Percentiles rank a stretch among this genome's conserved stretches.
phyloP scores from a whole-genome alignment of 2,888 invertebrate genomes.

The Oegoconia quadripuncta region DNA sequence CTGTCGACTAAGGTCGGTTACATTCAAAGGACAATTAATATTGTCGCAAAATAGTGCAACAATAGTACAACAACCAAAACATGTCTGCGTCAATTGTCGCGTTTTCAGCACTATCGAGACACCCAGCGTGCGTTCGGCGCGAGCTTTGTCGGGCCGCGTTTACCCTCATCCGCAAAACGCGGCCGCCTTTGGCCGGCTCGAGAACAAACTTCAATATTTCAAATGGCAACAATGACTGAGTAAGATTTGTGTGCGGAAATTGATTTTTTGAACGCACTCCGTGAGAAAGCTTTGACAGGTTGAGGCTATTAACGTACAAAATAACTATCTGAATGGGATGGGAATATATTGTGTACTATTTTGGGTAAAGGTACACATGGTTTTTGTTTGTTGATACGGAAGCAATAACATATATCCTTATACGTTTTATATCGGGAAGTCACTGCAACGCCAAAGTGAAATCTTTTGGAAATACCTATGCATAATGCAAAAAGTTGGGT shows the following conservation, averaged over 20 bases:
- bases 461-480: too few relatives aligned
- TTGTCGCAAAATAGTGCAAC: slow-evolving; percentile 54
- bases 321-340: slow-evolving; percentile 36
- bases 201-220: slow-evolving; percentile 63
- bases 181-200: slow-evolving; percentile 47
- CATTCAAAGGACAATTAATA: slow-evolving; percentile 51
- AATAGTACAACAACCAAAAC: slow-evolving; percentile 62
- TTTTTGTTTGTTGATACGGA: slow-evolving; percentile 29
- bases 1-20: slow-evolving; percentile 40
- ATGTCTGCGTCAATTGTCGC: slow-evolving; percentile 55
- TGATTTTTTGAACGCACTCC: slow-evolving; percentile 65
- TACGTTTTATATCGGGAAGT: too few relatives aligned
- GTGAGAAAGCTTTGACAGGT: slow-evolving; percentile 74
- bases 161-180: slow-evolving; percentile 34
- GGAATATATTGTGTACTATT: slow-evolving; percentile 55
- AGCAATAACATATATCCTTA: slow-evolving; percentile 21
- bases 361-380: slow-evolving; percentile 20
- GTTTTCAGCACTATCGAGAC: slow-evolving; percentile 68
- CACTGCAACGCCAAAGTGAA: too few relatives aligned
- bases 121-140: slow-evolving; percentile 53
- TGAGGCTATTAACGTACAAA: slow-evolving; percentile 49
- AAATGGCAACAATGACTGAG: slow-evolving; percentile 70
- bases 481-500: too few relatives aligned
- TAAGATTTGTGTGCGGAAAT: slow-evolving; percentile 78
- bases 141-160: slow-evolving; percentile 20